Evolutionary conservation across 2,113 vertebrate genomes (phyloP).

Genomic region (Microtus pennsylvanicus): DNA sequence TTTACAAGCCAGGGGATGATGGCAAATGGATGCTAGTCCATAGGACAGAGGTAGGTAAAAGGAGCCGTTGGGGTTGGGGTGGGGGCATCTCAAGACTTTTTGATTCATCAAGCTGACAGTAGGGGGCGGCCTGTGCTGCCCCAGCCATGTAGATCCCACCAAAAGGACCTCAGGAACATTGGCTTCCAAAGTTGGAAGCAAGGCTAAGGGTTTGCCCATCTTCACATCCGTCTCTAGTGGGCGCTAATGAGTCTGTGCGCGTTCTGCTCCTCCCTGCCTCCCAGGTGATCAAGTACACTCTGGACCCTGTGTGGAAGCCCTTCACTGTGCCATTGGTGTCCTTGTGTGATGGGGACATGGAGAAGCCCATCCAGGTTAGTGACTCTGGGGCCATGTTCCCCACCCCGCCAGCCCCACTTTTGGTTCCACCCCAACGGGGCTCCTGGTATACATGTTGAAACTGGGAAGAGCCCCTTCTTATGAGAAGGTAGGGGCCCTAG

Average conservation of each 20-base stretch:
- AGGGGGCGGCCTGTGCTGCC: neutral
- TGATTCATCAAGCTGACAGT: neutral
- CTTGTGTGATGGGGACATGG: slow-evolving; percentile 95
- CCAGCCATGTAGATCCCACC: neutral
- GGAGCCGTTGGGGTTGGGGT: neutral
- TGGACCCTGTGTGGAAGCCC: slow-evolving; percentile 96
- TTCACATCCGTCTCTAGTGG: neutral
- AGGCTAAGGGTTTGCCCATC: neutral
- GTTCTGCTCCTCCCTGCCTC: neutral
- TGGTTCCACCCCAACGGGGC: fast-evolving
- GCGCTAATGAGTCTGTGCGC: neutral
- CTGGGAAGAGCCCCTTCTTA: neutral
- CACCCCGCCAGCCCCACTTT: neutral
- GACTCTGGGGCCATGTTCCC: fast-evolving
- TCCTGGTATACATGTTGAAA: neutral
- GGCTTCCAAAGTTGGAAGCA: fast-evolving
- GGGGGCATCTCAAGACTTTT: neutral
- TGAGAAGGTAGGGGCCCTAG: neutral
- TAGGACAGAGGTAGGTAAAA: slow-evolving; percentile 93
- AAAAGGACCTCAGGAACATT: fast-evolving
- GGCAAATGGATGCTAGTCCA: slow-evolving; percentile 99
- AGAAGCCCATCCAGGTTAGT: slow-evolving; percentile 95
- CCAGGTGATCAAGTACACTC: slow-evolving; percentile 98
- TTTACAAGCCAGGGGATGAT: slow-evolving; percentile 95
- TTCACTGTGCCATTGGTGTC: slow-evolving; percentile 97